Base-by-base conservation (phyloP, 2,888 invertebrate species). In the Peribatodes rhomboidaria region DNA sequence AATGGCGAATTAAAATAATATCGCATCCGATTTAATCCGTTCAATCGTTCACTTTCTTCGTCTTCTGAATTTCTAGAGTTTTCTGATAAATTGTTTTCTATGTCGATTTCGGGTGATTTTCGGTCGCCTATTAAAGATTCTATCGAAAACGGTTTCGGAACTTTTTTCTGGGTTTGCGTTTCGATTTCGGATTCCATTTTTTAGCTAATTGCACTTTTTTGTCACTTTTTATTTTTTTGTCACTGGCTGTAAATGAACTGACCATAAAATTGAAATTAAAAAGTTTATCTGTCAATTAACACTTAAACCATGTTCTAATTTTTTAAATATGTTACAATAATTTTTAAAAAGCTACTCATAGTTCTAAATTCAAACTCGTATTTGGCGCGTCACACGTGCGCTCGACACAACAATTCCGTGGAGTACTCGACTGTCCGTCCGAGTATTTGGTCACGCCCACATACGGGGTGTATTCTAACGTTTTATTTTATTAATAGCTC, bases 121-220 rank as follows among this genome's bases (percentile, higher is more conserved):
- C 92, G 78, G 11, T 88, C 85, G n/a, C 94, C 94, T 20, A 95
- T 95, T 27, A 95, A 77, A 0, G 95, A 95, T 82, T 95, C 95
- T 49, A 95, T 95, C 0, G 95, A 94, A 81, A 95, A 95, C 0
- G 95, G 94, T 73, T 94, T 94, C 2, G 95, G 95, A 55, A 92
- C 90, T 75, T 85, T 91, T 62, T 89, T 89, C 65, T 86, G 84
- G 0, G 86, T 87, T 72, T 87, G 85, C 0, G 87, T 88, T 67
- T 87, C 87, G 1, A 89, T 75, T 77, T 90, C 86, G 0, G 88
- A 87, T 67, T 92, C 90, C 92, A 84, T 84, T 57, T 39, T 42
- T 60, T 54, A 27, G 2, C 37, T 44, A 44, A 59, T 50, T 63
- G 37, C 65, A 67, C 66, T 31, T 47, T 61, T 62, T 53, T 49